Evolutionary conservation across 2,113 vertebrate species (phyloP).

Genomic region (Macquaria australasica): DNA sequence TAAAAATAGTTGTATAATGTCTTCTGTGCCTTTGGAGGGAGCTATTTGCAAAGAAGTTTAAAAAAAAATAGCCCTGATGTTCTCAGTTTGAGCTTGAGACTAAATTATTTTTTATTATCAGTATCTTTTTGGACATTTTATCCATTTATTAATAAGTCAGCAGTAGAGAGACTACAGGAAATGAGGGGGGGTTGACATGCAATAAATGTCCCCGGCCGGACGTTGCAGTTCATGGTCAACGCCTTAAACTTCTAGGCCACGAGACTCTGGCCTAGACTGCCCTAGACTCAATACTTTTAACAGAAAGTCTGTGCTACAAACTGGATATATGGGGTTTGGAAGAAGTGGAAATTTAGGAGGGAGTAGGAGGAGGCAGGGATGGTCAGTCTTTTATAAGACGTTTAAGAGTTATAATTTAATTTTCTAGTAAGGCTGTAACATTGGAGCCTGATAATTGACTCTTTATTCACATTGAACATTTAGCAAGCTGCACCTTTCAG

Average conservation of each 20-base stretch:
- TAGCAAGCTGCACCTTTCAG: not conserved
- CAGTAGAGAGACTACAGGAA: too few relatives aligned
- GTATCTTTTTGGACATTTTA: too few relatives aligned
- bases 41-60: too few relatives aligned
- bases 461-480: not conserved
- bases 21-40: too few relatives aligned
- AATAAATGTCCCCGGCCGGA: too few relatives aligned
- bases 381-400: not conserved
- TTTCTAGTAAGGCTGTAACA: not conserved
- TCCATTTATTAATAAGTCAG: too few relatives aligned
- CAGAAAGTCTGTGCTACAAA: not conserved
- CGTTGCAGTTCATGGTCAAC: too few relatives aligned
- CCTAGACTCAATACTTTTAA: not conserved
- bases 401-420: not conserved
- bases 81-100: too few relatives aligned
- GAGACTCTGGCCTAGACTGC: not conserved
- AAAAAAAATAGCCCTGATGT: too few relatives aligned
- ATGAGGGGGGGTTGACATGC: too few relatives aligned
- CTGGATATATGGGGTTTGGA: not conserved
- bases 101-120: too few relatives aligned
- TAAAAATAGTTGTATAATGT: too few relatives aligned
- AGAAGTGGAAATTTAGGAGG: not conserved
- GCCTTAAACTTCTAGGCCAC: not conserved
- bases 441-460: not conserved
- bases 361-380: not conserved